These are phyloP conservation scores for Tor tambroides DNA, from an alignment of 2,113 vertebrate species.

Conservation along the genomic window DNA sequence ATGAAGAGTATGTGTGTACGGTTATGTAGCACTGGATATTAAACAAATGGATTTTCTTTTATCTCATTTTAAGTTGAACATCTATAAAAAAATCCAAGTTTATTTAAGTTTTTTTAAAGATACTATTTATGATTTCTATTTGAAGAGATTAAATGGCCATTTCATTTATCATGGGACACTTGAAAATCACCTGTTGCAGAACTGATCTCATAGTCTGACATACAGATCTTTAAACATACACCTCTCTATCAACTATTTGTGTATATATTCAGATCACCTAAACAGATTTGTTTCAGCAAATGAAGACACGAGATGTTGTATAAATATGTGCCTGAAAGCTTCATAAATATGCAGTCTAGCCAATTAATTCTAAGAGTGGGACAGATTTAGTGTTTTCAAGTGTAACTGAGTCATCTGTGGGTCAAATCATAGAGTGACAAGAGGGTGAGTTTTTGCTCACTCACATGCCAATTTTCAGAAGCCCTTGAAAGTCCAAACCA, in stretches of 20 bases:
- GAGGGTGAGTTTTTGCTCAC: conserved; percentile 77
- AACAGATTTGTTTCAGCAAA: background rate
- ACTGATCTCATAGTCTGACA: background rate
- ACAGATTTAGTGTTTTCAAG: conserved; percentile 50
- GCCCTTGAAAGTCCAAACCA: conserved; percentile 60
- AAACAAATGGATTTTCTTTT: background rate
- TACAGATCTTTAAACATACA: background rate
- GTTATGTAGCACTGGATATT: background rate
- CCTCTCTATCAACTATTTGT: background rate
- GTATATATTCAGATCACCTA: background rate
- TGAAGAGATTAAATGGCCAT: background rate
- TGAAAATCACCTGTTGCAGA: background rate
- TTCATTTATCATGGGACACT: background rate
- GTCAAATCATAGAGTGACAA: conserved; percentile 56
- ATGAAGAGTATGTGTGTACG: background rate
- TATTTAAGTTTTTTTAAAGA: background rate
- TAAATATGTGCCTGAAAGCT: background rate
- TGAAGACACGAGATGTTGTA: background rate
- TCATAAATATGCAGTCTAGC: background rate
- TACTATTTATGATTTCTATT: background rate
- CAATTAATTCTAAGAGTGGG: conserved; percentile 2
- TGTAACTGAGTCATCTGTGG: conserved; percentile 44
- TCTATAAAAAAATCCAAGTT: too few species aligned
- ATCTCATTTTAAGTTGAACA: background rate
- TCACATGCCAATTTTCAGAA: conserved; percentile 62